phyloP scores from a whole-genome alignment of 2,797 vertebrate species.

The Danio choprae region DNA sequence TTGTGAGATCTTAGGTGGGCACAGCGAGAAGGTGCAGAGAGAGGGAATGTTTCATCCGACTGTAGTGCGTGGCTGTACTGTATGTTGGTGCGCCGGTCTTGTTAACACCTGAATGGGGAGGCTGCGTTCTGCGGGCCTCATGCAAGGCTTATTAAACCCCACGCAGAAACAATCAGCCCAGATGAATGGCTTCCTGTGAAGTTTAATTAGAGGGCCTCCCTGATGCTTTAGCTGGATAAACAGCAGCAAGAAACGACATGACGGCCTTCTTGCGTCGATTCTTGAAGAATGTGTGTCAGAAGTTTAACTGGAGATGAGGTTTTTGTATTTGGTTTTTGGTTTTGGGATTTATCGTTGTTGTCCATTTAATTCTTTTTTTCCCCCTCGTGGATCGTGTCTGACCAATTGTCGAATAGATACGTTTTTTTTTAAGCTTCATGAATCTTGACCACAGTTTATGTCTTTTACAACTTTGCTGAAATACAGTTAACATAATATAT shows the following conservation, averaged over 20 bases:
- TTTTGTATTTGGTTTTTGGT: background rate
- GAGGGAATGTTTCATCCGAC: conserved; percentile 35
- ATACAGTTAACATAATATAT: too few relatives aligned
- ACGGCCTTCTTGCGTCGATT: conserved; percentile 48
- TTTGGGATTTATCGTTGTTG: too few relatives aligned
- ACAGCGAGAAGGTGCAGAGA: conserved; percentile 37
- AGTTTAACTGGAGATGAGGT: background rate
- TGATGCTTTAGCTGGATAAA: conserved; percentile 62
- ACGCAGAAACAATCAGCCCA: conserved; percentile 64
- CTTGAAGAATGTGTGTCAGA: conserved; percentile 44
- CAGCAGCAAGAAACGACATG: conserved; percentile 54
- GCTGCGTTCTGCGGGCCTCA: conserved; percentile 54
- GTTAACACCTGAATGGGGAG: conserved; percentile 65
- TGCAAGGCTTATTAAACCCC: conserved; percentile 64
- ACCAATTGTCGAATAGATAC: too few relatives aligned
- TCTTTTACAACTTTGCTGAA: too few relatives aligned
- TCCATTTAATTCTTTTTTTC: too few relatives aligned
- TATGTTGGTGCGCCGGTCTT: conserved; percentile 45
- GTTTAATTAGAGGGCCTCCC: conserved; percentile 65
- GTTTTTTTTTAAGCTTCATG: too few relatives aligned
- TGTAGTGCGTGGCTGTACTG: conserved; percentile 18
- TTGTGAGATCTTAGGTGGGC: conserved; percentile 36
- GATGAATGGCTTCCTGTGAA: conserved; percentile 66
- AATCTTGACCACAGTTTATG: too few relatives aligned
- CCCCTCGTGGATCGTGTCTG: too few relatives aligned